Percentiles rank a stretch among this genome's conserved stretches.
Conservation (phyloP, 1,140 invertebrate genomes). For the Drosophila virilis region DNA sequence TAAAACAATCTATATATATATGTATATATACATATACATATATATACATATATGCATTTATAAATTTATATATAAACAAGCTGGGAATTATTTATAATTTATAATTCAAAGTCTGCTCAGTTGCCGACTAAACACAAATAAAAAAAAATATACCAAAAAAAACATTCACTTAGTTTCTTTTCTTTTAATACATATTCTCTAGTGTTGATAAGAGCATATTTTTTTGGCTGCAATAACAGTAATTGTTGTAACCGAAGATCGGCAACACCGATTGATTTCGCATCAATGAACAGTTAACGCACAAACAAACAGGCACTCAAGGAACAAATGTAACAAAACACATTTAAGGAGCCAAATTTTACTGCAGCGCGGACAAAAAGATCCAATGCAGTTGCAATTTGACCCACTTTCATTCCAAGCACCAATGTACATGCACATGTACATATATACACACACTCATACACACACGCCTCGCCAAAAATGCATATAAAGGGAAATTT, state of each 20-base stretch:
- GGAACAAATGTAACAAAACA: neutral
- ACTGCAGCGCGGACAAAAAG: conserved; percentile 52
- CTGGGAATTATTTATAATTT: conserved; percentile 3
- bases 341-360: conserved; percentile 48
- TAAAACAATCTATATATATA: conserved; percentile 43
- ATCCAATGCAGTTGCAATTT: conserved; percentile 67
- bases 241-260: conserved; percentile 20
- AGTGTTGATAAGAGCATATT: too few species aligned
- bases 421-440: conserved; percentile 12
- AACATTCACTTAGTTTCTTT: neutral
- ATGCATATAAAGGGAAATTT: conserved; percentile 60
- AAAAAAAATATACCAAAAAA: neutral
- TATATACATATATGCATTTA: conserved; percentile 2
- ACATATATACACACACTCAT: conserved; percentile 7
- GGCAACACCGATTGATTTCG: conserved; percentile 3
- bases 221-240: conserved; percentile 6
- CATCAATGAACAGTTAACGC: conserved; percentile 12
- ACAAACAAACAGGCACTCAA: conserved; percentile 2
- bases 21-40: conserved; percentile 13
- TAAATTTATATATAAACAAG: neutral
- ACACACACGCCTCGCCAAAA: conserved; percentile 19
- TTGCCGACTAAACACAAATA: neutral
- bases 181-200: neutral
- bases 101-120: conserved; percentile 15
- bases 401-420: conserved; percentile 66